Evolutionary conservation across 2,113 vertebrate genomes (phyloP), one percentile per base, ranked within the genome.

Genomic region (Engystomops pustulosus): DNA sequence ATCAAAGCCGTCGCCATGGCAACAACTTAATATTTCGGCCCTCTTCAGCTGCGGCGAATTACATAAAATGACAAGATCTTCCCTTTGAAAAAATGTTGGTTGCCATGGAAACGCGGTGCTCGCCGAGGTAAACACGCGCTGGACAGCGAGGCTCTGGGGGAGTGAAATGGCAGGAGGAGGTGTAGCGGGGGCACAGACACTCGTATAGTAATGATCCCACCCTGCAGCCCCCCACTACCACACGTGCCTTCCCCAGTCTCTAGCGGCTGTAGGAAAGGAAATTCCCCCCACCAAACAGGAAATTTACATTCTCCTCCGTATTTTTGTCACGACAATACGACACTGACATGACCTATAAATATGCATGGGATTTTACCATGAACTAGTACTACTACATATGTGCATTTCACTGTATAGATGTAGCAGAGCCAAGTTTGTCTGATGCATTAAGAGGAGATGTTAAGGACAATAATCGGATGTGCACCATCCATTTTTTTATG

Each of bases 61-160:
- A 99, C 97, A 98, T 97, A 96, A 98, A 98, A 98, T 97, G 98
- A 99, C 97, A 98, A 99, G 96, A 98, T 96, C 95, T 97, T 97
- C 96, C 93, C 94, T 97, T 96, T 95, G 93, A 97, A 96, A 97
- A 97, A 95, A 95, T 92, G 94, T 95, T 92, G 86, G 96, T 95
- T 97, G 93, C 96, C 94, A 96, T 92, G 95, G 94, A 92, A 96
- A 99, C 95, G 34, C 91, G 91, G 90, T 93, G 90, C 87, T 88
- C 92, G 89, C 88, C 90, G 89, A 93, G 92, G 91, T 94, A 95
- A 93, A 95, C 92, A 94, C 90, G 90, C 91, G 88, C 90, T 88
- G 93, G 92, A 90, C 93, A 92, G 91, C 89, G 85, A 90, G 89
- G 89, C 88, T 86, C 80, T 79, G 90, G 86, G 86, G 91, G 68